Conservation (phyloP, 2,797 vertebrate species). For the Esox lucius region DNA sequence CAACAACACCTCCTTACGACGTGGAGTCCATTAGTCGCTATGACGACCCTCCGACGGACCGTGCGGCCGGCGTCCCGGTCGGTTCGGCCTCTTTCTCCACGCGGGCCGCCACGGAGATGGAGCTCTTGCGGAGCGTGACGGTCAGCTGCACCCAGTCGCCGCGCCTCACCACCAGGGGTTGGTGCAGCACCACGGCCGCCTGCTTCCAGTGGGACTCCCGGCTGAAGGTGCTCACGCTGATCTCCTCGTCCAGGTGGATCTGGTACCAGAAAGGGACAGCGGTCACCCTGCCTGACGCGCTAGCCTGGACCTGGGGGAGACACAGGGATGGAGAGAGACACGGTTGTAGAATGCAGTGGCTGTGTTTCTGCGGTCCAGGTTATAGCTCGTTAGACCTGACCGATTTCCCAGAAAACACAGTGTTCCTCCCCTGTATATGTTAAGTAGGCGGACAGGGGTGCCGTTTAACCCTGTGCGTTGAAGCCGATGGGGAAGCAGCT, state of each 20-base stretch:
- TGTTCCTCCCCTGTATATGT: neutral
- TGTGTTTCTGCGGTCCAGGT: neutral
- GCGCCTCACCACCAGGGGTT: constrained; percentile 78
- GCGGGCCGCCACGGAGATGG: constrained; percentile 83
- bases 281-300: constrained; percentile 82
- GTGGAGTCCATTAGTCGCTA: neutral
- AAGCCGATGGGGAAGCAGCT: neutral
- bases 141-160: constrained; percentile 83
- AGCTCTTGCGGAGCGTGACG: constrained; percentile 90
- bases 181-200: constrained; percentile 88
- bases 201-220: constrained; percentile 94
- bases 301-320: constrained; percentile 77
- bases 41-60: neutral
- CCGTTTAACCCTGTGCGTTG: neutral
- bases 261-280: constrained; percentile 98
- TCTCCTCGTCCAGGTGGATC: constrained; percentile 84
- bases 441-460: neutral
- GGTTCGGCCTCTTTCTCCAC: constrained; percentile 26
- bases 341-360: neutral
- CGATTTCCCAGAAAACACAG: neutral
- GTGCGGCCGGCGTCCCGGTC: constrained; percentile 27
- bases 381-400: neutral
- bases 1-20: neutral
- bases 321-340: neutral
- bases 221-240: constrained; percentile 82